Conservation (phyloP, 2,797 vertebrate species). For the Microtus obscurus region DNA sequence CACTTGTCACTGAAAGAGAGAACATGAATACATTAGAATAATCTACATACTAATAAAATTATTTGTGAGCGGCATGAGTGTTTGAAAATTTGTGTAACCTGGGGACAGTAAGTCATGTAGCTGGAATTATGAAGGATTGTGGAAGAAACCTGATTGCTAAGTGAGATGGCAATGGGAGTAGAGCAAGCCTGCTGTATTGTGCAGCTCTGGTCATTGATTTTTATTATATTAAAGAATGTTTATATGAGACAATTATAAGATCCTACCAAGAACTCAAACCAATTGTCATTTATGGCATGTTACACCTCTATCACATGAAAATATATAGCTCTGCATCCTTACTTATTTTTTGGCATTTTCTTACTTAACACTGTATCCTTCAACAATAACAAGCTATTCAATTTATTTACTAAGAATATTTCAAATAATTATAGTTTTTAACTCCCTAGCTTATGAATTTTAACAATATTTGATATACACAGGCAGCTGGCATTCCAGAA, state of each 20-base stretch:
- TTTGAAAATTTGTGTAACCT: conserved; percentile 7
- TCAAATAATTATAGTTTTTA: not conserved
- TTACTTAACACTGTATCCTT: not conserved
- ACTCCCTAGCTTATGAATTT: not conserved
- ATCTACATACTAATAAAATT: not conserved
- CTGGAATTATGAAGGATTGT: not conserved
- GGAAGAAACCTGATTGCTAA: not conserved
- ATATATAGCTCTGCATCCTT: not conserved
- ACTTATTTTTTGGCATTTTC: conserved; percentile 18
- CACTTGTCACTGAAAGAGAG: conserved; percentile 17
- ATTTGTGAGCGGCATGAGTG: not conserved
- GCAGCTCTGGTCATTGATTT: not conserved
- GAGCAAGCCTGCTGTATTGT: not conserved
- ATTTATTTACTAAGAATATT: conserved; percentile 21
- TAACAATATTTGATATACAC: not conserved
- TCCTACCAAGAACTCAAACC: not conserved
- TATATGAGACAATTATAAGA: not conserved
- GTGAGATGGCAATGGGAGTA: not conserved
- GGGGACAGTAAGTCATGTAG: not conserved
- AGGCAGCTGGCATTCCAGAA: conserved; percentile 3
- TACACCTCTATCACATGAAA: conserved; percentile 37
- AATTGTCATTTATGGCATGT: not conserved
- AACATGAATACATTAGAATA: conserved; percentile 5
- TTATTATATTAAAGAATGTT: not conserved
- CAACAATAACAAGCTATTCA: not conserved